These are phyloP conservation scores for Poecilia gillii DNA, from an alignment of 2,797 vertebrate species.

Conservation along the genomic window DNA sequence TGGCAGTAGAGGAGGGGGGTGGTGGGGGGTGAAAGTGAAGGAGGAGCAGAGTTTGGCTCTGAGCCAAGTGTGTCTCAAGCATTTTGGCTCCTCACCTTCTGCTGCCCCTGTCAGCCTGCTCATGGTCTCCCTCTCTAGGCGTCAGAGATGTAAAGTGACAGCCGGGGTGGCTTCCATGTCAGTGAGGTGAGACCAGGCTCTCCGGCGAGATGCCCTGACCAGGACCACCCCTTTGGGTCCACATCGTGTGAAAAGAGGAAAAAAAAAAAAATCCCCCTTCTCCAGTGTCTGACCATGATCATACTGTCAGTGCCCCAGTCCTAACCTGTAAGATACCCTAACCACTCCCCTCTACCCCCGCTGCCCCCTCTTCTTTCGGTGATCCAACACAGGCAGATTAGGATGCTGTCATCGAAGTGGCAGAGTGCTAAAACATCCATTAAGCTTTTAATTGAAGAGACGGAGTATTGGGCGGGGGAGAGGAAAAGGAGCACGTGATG, in stretches of 20 bases:
- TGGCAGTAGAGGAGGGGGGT: not conserved
- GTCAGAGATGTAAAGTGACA: conserved; percentile 77
- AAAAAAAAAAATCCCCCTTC: conserved; percentile 50
- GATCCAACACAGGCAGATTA: conserved; percentile 70
- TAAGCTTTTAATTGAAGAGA: conserved; percentile 79
- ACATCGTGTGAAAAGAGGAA: conserved; percentile 62
- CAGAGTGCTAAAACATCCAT: conserved; percentile 79
- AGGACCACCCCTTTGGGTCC: conserved; percentile 74
- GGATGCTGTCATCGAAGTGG: conserved; percentile 73
- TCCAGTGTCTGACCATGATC: conserved; percentile 67
- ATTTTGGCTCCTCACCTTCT: conserved; percentile 78
- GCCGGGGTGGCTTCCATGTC: conserved; percentile 78
- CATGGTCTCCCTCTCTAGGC: conserved; percentile 69
- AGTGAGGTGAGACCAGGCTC: conserved; percentile 76
- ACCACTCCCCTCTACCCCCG: not conserved
- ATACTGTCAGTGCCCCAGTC: conserved; percentile 69
- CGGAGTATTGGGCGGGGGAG: conserved; percentile 30
- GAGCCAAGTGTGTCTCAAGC: conserved; percentile 80
- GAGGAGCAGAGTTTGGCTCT: conserved; percentile 69
- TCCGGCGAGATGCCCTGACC: conserved; percentile 70
- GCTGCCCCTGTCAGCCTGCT: conserved; percentile 69
- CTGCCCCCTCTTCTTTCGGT: conserved; percentile 18
- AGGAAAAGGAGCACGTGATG: conserved; percentile 39
- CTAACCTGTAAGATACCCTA: conserved; percentile 66
- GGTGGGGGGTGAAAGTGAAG: not conserved